Evolutionary conservation across 2,888 invertebrate genomes (phyloP), one percentile per base, ranked within the genome.

Genomic region (Ophion slaviceki): DNA sequence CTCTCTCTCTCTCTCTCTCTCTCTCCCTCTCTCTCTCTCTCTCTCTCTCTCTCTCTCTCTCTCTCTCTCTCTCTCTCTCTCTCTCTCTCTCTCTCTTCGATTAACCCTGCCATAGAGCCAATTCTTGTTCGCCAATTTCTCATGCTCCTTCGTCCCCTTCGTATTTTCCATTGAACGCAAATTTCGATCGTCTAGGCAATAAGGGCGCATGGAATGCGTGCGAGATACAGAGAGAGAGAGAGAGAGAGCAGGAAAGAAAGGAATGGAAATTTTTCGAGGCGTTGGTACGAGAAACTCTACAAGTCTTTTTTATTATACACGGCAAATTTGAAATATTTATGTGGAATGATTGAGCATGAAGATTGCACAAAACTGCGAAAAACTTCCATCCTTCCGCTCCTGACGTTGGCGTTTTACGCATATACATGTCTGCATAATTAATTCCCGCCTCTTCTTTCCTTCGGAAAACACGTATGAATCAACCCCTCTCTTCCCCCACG

Each of bases 161-260:
- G 71, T 53, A 53, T 64, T 78, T 68, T 11, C 74, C 20, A 62
- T 75, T 68, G 59, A 67, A 70, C 62, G 66, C 81, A 78, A 57
- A 59, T 40, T 40, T 40, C 40, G 68, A 68, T 61, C 4, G 11
- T 14, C 2, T 59, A 68, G 53, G 53, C 62, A 20, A 28, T 66
- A 61, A 59, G 24, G 61, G 61, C 47, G 67, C 62, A 68, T 81
- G 8, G 59, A 71, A 80, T 66, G 14, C n/a, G 45, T 62, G 67
- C 17, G 24, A 24, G 47, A 53, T 57, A 17, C 7, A 57, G 57
- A 14, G 32, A 32, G 17, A 53, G 14, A 53, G 20, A 67, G 20
- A 64, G 24, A 53, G 14, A 20, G 20, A 17, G 28, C 2, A 8
- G 40, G 8, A 40, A 59, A 61, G 14, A 75, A 62, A 3, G 20